phyloP scores from a whole-genome alignment of 2,888 invertebrate genomes.

The Argyresthia albistria region DNA sequence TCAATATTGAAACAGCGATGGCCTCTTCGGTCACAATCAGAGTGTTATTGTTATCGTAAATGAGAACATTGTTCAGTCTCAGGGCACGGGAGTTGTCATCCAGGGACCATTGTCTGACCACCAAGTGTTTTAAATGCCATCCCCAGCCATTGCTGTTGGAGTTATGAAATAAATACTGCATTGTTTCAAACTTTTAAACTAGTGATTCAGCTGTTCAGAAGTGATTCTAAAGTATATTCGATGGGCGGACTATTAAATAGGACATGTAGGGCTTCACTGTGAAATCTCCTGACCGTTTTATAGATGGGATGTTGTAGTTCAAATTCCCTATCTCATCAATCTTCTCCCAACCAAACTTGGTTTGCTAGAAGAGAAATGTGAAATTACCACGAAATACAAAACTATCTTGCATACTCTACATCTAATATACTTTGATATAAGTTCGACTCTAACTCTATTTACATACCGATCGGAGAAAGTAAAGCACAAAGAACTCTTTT shows the following conservation, averaged over 20 bases:
- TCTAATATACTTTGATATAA: too few species aligned
- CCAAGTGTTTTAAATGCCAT: constrained; percentile 41
- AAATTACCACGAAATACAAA: too few species aligned
- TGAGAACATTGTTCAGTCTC: constrained; percentile 49
- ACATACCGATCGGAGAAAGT: constrained; percentile 31
- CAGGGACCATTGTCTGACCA: constrained; percentile 42
- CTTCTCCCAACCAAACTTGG: too few species aligned
- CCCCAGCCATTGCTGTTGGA: constrained; percentile 27
- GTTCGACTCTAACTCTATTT: constrained; percentile 20
- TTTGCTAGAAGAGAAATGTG: too few species aligned
- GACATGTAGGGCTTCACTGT: too few species aligned
- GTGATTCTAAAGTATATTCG: background rate
- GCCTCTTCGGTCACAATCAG: constrained; percentile 25
- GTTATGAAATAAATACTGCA: constrained; percentile 6
- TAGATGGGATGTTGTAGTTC: too few species aligned
- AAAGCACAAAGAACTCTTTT: constrained; percentile 19
- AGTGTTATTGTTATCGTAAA: constrained; percentile 55
- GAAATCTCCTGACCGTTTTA: too few species aligned
- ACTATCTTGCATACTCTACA: background rate
- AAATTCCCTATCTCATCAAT: too few species aligned
- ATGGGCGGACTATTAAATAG: too few species aligned
- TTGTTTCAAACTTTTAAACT: background rate
- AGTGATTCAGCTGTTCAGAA: background rate
- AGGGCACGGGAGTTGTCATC: constrained; percentile 40
- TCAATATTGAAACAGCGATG: constrained; percentile 27